Conservation (phyloP, 2,888 invertebrate genomes). For the Caradrina clavipalpis region DNA sequence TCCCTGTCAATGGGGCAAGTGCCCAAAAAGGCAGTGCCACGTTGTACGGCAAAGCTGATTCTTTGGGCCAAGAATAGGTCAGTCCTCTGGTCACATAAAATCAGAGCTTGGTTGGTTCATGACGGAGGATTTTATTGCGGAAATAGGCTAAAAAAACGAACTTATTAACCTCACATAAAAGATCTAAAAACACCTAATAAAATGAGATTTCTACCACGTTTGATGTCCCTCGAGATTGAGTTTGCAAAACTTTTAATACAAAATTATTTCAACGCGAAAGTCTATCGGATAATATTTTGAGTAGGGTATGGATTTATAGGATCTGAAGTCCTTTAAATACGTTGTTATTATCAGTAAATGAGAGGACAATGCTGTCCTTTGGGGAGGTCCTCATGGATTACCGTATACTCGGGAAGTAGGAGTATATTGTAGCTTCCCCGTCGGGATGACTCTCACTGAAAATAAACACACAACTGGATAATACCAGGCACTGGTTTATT, state of each 20-base stretch:
- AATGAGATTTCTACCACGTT: conserved; percentile 7
- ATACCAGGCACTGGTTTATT: too few relatives aligned
- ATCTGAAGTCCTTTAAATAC: conserved; percentile 18
- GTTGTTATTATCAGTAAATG: conserved; percentile 7
- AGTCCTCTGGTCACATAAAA: too few relatives aligned
- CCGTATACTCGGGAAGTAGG: neutral
- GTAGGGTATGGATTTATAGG: conserved; percentile 23
- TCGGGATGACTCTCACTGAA: neutral
- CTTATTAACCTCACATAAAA: too few relatives aligned
- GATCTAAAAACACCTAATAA: neutral
- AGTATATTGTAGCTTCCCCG: neutral
- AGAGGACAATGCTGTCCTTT: neutral
- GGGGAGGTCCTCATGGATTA: conserved; percentile 8
- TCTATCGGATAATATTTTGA: conserved; percentile 25
- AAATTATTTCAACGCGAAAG: conserved; percentile 15
- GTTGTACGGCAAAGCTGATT: too few relatives aligned
- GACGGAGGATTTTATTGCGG: too few relatives aligned
- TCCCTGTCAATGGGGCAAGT: too few relatives aligned
- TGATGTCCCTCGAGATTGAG: conserved; percentile 27
- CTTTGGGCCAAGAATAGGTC: too few relatives aligned
- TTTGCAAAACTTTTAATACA: conserved; percentile 23
- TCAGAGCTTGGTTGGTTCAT: too few relatives aligned
- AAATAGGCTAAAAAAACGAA: too few relatives aligned
- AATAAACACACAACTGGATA: too few relatives aligned
- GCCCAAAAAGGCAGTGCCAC: too few relatives aligned